A percentile compares a stretch with the other conserved stretches of the same genome.
Conservation (phyloP, 1,140 invertebrate genomes). For the Philopotamus ludificatus region DNA sequence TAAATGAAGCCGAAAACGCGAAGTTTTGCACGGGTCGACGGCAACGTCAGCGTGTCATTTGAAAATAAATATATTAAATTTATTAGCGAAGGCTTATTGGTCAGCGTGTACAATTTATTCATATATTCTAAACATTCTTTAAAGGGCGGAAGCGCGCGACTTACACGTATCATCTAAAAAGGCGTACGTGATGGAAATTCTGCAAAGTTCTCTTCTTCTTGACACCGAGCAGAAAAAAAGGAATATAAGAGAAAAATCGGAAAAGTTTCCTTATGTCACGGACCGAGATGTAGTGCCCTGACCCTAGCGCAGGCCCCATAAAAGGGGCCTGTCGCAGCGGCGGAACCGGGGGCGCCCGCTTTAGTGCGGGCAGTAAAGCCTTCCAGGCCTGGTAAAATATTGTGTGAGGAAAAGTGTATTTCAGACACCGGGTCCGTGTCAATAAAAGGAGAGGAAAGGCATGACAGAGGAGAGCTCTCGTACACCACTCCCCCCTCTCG, state of each 20-base stretch:
- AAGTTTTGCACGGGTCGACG: too few relatives aligned
- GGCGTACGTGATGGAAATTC: conserved; percentile 27
- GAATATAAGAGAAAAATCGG: conserved; percentile 17
- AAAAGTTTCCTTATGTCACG: conserved; percentile 14
- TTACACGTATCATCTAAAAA: conserved; percentile 31
- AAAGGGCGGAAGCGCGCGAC: conserved; percentile 8
- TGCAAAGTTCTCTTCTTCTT: conserved; percentile 4
- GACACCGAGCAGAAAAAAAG: not conserved
- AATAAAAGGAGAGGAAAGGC: conserved; percentile 11
- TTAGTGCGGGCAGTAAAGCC: conserved; percentile 25
- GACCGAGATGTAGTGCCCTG: not conserved
- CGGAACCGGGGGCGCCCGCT: not conserved
- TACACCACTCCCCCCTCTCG: not conserved
- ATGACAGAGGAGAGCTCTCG: not conserved
- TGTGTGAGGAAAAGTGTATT: conserved; percentile 22
- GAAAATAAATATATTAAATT: too few relatives aligned
- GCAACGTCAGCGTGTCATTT: too few relatives aligned
- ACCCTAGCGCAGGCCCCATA: conserved; percentile 1
- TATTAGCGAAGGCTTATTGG: too few relatives aligned
- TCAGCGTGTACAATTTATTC: not conserved
- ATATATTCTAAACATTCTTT: conserved; percentile 9
- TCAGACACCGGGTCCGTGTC: conserved; percentile 16
- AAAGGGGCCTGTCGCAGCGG: not conserved
- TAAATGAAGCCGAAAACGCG: too few relatives aligned
- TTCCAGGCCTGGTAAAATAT: conserved; percentile 17